Base-by-base conservation (phyloP, 2,113 vertebrate species). In the Melospiza georgiana region DNA sequence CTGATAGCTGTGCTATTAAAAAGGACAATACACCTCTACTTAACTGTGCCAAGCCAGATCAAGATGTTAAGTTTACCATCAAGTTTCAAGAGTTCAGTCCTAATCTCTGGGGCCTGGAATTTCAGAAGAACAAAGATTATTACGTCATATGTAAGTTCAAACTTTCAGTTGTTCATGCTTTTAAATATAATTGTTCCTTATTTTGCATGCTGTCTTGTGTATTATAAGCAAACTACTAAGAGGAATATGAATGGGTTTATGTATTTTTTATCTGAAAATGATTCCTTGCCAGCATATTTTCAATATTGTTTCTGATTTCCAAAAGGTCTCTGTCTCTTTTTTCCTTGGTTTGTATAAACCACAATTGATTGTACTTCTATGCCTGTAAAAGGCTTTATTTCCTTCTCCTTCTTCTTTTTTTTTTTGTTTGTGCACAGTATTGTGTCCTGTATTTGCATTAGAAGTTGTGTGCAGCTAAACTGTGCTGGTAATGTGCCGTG, bases 11-110 rank as follows among this genome's bases (percentile, higher is more conserved):
- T 97, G 98, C 98, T 97, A 99, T 99, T 98, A 99, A 99, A 97
- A 99, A 99, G 95, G 98, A 99, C 43, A 99, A 99, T 95, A 99
- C 99, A 30, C 99, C 99, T 71, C 98, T 99, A 54, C 99, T 99
- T 97, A 99, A 99, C 98, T 99, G 99, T 90, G 99, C 99, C 96
- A 99, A 98, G 89, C 99, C 99, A 81, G 99, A 99, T 98, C 99
- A 99, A 98, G 99, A 99, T 69, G 99, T 99, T 95, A 99, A 99
- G 96, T 99, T 99, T 98, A 99, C 99, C 75, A 99, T 99, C 97
- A 99, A 99, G 98, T 99, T 99, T 97, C 99, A 99, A 97, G 99
- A 99, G 97, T 99, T 99, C 98, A 99, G 99, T 97, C 99, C 99
- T 88, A 99, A 99, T 90, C 98, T 99, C 31, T 99, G 99, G 99